Evolutionary conservation across 2,797 vertebrate species (phyloP).

Genomic region (Parotocinclus haroldoi): DNA sequence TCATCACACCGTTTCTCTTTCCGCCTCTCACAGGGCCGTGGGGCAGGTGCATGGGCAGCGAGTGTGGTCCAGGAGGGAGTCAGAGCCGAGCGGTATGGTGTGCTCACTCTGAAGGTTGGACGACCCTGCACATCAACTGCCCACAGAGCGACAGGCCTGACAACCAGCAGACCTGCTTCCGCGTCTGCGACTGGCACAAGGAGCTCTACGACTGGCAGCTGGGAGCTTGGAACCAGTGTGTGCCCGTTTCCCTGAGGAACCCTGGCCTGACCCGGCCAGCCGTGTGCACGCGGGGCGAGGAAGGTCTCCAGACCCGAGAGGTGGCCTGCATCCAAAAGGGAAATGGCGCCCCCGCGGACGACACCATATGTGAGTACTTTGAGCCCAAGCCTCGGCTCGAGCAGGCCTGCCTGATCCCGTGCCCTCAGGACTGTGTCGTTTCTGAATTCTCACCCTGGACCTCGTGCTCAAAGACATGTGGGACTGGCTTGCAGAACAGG

Average conservation of each 20-base stretch:
- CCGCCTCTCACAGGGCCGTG: constrained; percentile 78
- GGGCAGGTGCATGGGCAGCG: constrained; percentile 95
- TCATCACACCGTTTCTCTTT: not conserved
- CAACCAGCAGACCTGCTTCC: constrained; percentile 92
- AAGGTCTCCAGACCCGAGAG: constrained; percentile 90
- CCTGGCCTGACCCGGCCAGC: constrained; percentile 57
- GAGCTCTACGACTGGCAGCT: constrained; percentile 92
- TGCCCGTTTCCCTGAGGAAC: constrained; percentile 78
- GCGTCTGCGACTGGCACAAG: constrained; percentile 94
- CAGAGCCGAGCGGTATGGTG: constrained; percentile 95
- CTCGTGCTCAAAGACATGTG: constrained; percentile 85
- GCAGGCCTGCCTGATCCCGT: constrained; percentile 94
- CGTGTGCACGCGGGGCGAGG: constrained; percentile 83
- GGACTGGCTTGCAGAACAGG: constrained; percentile 84
- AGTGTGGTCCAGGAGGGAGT: constrained; percentile 90
- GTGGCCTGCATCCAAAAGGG: constrained; percentile 85
- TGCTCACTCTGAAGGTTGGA: constrained; percentile 92
- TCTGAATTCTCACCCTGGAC: constrained; percentile 86
- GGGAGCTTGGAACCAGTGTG: constrained; percentile 87
- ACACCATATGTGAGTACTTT: constrained; percentile 94
- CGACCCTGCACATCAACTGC: constrained; percentile 90
- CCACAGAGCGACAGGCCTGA: constrained; percentile 76
- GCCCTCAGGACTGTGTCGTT: constrained; percentile 86
- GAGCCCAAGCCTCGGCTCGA: constrained; percentile 91
- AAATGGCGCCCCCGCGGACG: constrained; percentile 73